Percentiles rank a stretch among this genome's conserved stretches.
phyloP scores from a whole-genome alignment of 2,113 vertebrate species.

The Rhipidura dahli region DNA sequence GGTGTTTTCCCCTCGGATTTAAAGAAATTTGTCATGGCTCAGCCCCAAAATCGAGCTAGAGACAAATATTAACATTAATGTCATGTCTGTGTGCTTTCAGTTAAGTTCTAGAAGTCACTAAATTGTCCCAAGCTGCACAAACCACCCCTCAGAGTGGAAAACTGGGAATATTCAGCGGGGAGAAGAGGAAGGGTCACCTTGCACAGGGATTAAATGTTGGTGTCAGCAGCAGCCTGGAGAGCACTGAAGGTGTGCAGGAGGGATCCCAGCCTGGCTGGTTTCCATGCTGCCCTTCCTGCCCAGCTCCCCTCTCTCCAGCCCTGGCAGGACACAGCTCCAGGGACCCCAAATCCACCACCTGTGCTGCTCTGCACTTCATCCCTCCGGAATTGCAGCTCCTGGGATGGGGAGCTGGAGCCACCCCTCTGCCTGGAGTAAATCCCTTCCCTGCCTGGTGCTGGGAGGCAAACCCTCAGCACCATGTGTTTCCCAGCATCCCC shows the following conservation, averaged over 20 bases:
- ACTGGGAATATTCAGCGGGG: rapidly evolving
- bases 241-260: rapidly evolving
- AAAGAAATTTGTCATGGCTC: rapidly evolving
- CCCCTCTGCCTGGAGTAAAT: rapidly evolving
- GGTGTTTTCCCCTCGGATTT: not conserved
- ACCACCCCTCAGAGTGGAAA: rapidly evolving
- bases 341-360: rapidly evolving
- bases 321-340: not conserved
- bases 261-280: rapidly evolving
- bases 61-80: too few relatives aligned
- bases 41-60: not conserved
- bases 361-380: rapidly evolving
- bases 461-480: not conserved
- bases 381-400: not conserved
- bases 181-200: not conserved
- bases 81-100: rapidly evolving
- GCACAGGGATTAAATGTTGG: rapidly evolving
- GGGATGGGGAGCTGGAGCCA: rapidly evolving
- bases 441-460: rapidly evolving
- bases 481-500: rapidly evolving
- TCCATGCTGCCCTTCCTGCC: not conserved
- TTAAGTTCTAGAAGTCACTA: not conserved
- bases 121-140: not conserved
- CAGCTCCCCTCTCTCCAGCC: not conserved
- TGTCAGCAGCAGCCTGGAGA: not conserved